phyloP scores from a whole-genome alignment of 2,797 vertebrate genomes.

The Acipenser oxyrinchus region DNA sequence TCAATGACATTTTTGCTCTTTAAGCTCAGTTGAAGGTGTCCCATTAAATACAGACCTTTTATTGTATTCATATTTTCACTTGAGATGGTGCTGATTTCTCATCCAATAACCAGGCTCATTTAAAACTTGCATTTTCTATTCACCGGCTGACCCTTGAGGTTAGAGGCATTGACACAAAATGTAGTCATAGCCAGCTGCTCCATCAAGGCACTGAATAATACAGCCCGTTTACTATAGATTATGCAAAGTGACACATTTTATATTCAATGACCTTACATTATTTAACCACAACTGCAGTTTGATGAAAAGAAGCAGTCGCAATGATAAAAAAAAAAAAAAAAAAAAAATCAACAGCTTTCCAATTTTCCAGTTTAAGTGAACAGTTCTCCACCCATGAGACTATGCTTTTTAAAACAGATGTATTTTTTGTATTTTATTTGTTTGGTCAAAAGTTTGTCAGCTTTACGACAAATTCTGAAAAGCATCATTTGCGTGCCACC shows the following conservation, averaged over 20 bases:
- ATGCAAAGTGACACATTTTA: not conserved
- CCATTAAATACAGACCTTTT: conserved; percentile 8
- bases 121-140: not conserved
- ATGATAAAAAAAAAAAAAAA: too few relatives aligned
- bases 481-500: too few relatives aligned
- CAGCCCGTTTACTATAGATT: not conserved
- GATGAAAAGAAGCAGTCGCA: not conserved
- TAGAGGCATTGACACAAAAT: not conserved
- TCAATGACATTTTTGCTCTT: conserved; percentile 14
- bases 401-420: too few relatives aligned
- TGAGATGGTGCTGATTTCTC: not conserved
- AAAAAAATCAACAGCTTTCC: too few relatives aligned
- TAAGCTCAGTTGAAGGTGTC: conserved; percentile 4
- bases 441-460: too few relatives aligned
- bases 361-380: too few relatives aligned
- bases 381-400: too few relatives aligned
- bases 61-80: conserved; percentile 6
- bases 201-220: not conserved
- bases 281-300: not conserved
- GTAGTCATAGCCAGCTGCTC: not conserved
- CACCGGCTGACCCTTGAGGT: not conserved
- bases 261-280: conserved; percentile 4
- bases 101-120: not conserved
- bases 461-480: too few relatives aligned
- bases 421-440: too few relatives aligned